Evolutionary conservation across 2,113 vertebrate species (phyloP).

Genomic region (Hirundichthys speculiger): DNA sequence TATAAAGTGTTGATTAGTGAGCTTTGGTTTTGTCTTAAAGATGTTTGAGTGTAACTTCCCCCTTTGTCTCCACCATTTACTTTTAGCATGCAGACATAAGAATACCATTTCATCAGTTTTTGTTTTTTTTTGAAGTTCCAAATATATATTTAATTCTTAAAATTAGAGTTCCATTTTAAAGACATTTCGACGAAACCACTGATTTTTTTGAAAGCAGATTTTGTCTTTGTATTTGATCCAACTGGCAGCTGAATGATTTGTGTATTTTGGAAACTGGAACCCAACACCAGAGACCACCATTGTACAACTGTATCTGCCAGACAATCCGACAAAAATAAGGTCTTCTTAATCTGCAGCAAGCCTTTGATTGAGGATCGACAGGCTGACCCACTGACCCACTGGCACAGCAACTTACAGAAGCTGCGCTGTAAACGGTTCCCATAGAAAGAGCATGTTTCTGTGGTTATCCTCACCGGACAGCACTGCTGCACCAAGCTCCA

Average conservation of each 20-base stretch:
- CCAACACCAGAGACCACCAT: background rate
- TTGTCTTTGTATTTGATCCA: background rate
- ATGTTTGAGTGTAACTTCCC: background rate
- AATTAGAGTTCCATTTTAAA: background rate
- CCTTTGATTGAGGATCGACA: constrained; percentile 29
- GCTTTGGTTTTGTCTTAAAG: background rate
- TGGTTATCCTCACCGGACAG: constrained; percentile 7
- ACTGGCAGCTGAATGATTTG: background rate
- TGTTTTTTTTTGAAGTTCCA: background rate
- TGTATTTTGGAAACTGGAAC: background rate
- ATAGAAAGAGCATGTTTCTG: constrained; percentile 17
- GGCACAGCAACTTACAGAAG: constrained; percentile 25
- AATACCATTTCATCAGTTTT: background rate
- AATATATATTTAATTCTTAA: background rate
- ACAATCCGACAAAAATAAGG: constrained; percentile 19
- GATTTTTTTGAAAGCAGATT: too few relatives aligned
- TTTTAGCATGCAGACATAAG: background rate
- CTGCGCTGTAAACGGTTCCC: constrained; percentile 22
- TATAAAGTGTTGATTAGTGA: constrained; percentile 8
- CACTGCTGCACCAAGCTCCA: constrained; percentile 2
- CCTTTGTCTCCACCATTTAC: background rate
- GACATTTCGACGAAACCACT: background rate
- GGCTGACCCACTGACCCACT: constrained; percentile 29
- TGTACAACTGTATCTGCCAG: constrained; percentile 4
- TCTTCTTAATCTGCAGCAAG: constrained; percentile 18